Evolutionary conservation across 2,113 vertebrate species (phyloP), one percentile per base, ranked within the genome.

Genomic region (Tragulus kanchil): DNA sequence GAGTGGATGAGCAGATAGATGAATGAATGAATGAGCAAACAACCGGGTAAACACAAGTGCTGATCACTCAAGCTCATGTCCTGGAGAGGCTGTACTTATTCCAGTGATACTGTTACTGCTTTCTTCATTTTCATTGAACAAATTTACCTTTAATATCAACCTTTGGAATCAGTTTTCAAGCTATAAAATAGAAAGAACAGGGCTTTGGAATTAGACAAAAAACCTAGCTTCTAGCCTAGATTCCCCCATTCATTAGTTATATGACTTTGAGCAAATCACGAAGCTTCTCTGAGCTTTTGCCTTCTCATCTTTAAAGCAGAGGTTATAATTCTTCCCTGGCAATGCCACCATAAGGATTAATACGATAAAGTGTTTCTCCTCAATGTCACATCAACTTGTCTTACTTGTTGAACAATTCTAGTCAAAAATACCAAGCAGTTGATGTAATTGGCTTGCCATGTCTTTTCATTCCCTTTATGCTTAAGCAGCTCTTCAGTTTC

Each of bases 121-220:
- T 95, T 94, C 83, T 96, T 85, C 56, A 83, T 45, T 96, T 93
- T 64, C 52, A n/a, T 21, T 89, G 56, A 95, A 56, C 26, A 96
- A 36, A 86, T 65, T 95, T 93, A 65, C 93, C 64, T 89, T 93
- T 85, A 95, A 15, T 73, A 89, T 86, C 86, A 2, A 64, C 25
- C 15, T 91, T 91, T 73, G 50, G 54, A 93, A 88, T 96, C 6
- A 4, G n/a, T 94, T 97, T 90, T 90, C 48, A 96, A 92, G 42
- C 21, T 77, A 28, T 23, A 21, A 0, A 83, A 25, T 36, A 84
- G 86, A 67, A 62, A 88, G 42, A 85, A 77, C 7, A 19, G 3
- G 8, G 14, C 6, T 95, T 89, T 94, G 17, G 15, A 95, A 89
- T 93, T 54, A 86, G 6, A 93, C 42, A 73, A 84, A 73, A 92